These are phyloP conservation scores for Magallana gigas DNA, from an alignment of 1,140 invertebrate genomes.

Conservation along the genomic window DNA sequence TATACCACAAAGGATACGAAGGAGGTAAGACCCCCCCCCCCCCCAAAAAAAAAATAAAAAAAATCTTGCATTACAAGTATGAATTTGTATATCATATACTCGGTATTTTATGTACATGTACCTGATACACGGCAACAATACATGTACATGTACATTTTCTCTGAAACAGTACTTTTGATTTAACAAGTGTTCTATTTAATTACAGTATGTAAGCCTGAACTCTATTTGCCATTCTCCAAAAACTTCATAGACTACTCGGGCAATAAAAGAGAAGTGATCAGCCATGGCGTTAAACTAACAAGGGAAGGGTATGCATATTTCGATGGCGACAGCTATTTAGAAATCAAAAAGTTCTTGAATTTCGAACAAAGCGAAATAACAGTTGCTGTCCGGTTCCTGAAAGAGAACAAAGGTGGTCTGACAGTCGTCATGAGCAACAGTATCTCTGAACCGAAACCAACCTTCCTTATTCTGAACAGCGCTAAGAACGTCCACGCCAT, in stretches of 20 bases:
- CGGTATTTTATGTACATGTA: background rate
- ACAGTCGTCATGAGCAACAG: conserved; percentile 2
- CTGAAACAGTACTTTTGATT: no score
- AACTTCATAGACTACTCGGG: conserved; percentile 9
- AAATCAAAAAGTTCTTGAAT: background rate
- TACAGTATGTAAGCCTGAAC: conserved; percentile 38
- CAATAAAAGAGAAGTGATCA: conserved; percentile 35
- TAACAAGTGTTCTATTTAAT: background rate
- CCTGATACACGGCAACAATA: no score
- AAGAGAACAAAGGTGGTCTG: background rate
- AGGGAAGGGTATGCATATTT: conserved; percentile 31
- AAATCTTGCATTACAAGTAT: background rate
- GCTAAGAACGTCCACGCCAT: background rate
- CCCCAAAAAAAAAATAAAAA: background rate
- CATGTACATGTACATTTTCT: no score
- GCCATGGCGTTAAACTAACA: conserved; percentile 2
- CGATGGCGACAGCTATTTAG: conserved; percentile 38
- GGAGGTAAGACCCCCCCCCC: background rate
- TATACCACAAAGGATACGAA: conserved; percentile 9
- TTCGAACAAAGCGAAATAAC: background rate
- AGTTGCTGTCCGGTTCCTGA: background rate
- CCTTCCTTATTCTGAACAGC: conserved; percentile 2
- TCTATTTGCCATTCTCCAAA: conserved; percentile 33
- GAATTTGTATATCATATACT: background rate
- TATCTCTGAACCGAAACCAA: background rate